Evolutionary conservation across 2,797 vertebrate genomes (phyloP), one percentile per base, ranked within the genome.

Genomic region (Cryptoprocta ferox): DNA sequence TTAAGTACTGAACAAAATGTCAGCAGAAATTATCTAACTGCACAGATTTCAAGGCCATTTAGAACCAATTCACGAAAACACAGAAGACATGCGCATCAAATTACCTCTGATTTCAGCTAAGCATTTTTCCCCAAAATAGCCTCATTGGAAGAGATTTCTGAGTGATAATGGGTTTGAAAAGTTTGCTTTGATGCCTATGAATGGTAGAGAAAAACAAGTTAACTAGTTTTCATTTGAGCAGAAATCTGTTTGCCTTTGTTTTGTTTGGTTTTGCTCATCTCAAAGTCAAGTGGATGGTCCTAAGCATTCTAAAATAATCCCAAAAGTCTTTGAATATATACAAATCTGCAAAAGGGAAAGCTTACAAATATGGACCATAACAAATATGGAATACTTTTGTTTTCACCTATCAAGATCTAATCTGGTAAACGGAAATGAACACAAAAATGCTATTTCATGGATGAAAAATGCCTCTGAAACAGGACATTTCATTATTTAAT

Each of bases 361-460:
- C 48, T 92, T 83, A 73, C 11, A 87, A 89, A 85, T 66, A 56
- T 0, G 5, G 59, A 50, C 9, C 45, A 50, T 39, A 59, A 81
- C 12, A 81, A 78, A 21, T 65, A 81, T 7, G 30, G 39, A 73
- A 89, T 0, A 59, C 94, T 97, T 98, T 96, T 96, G 30, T 81
- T 95, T 96, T 59, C 59, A 70, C 94, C 30, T 91, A 95, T 94
- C 96, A 53, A 0, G 66, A 53, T 93, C 66, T 94, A 86, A 66
- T 61, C 28, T 71, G 56, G n/a, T 79, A 68, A 94, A 82, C 71
- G 84, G 82, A 80, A 97, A 95, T 42, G 59, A 96, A 98, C 71
- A 96, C 61, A 88, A 97, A 91, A 98, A 97, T 93, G 61, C 66
- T 91, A 95, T 97, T 97, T 97, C 94, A 96, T 63, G 94, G 68